Evolutionary conservation across 2,888 invertebrate genomes (phyloP).

Genomic region (Cephus pygmeus): DNA sequence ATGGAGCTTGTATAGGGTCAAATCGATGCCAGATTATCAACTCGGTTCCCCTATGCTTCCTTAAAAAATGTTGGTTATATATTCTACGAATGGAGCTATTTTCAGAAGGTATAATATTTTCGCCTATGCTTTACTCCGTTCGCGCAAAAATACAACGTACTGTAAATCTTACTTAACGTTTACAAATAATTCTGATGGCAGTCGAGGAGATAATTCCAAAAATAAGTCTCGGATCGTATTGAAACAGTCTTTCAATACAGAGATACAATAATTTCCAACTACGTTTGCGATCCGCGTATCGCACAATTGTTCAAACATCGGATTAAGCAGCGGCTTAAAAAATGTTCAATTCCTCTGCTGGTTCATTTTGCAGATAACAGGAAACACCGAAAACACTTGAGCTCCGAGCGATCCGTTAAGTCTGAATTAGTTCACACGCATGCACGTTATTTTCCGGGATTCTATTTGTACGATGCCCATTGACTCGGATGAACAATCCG

Average conservation of each 20-base stretch:
- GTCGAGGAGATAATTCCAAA: background rate
- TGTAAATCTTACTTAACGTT: background rate
- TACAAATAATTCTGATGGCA: background rate
- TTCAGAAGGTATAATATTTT: background rate
- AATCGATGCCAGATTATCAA: no score
- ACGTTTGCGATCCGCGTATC: background rate
- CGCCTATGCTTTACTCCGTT: background rate
- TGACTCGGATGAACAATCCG: background rate
- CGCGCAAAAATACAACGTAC: background rate
- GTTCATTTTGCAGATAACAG: background rate
- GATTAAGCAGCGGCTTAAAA: background rate
- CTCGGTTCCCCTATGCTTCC: background rate
- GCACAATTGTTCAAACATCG: slow-evolving; percentile 1
- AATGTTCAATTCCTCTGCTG: background rate
- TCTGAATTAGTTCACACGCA: background rate
- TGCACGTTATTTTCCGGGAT: background rate
- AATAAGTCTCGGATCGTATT: background rate
- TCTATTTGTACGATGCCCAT: background rate
- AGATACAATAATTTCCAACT: background rate
- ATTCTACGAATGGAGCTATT: background rate
- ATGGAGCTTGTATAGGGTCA: no score
- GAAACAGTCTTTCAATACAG: background rate
- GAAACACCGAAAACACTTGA: background rate
- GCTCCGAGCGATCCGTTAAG: background rate
- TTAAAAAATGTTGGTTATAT: background rate